Evolutionary conservation across 2,888 invertebrate genomes (phyloP).

Genomic region (Plagodis dolabraria): DNA sequence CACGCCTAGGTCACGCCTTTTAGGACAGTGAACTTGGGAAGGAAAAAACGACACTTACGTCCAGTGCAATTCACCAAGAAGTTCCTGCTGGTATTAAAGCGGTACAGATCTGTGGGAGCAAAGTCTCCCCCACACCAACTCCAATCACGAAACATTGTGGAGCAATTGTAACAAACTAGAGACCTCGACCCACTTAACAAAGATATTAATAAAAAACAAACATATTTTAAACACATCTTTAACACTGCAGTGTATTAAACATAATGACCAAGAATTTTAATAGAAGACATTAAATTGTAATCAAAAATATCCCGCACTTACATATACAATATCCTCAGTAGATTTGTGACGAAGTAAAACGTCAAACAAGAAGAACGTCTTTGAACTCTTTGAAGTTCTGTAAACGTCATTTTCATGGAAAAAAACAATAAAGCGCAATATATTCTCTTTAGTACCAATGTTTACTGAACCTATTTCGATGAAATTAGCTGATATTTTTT

Average conservation of each 20-base stretch:
- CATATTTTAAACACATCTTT: conserved; percentile 43
- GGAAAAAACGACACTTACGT: conserved; percentile 48
- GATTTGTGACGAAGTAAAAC: too few relatives aligned
- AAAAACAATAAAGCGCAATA: too few relatives aligned
- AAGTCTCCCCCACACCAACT: conserved; percentile 64
- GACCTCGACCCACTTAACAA: conserved; percentile 26
- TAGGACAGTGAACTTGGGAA: too few relatives aligned
- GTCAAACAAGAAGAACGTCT: too few relatives aligned
- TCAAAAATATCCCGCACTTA: conserved; percentile 3
- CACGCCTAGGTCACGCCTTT: too few relatives aligned
- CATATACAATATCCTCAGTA: too few relatives aligned
- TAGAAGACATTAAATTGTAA: conserved; percentile 3
- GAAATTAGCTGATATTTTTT: too few relatives aligned
- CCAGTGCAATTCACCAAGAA: conserved; percentile 64
- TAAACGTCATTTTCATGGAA: too few relatives aligned
- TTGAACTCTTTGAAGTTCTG: too few relatives aligned
- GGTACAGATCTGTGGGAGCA: conserved; percentile 38
- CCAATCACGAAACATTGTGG: conserved; percentile 57
- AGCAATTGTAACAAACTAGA: conserved; percentile 70
- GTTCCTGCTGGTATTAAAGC: conserved; percentile 56
- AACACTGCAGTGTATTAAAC: conserved; percentile 7
- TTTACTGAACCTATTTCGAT: too few relatives aligned
- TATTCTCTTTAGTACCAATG: too few relatives aligned
- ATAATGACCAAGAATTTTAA: conserved; percentile 21
- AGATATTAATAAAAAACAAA: conserved; percentile 37